Evolutionary conservation across 2,113 vertebrate genomes (phyloP), one percentile per base, ranked within the genome.

Genomic region (Lichenostomus cassidix): DNA sequence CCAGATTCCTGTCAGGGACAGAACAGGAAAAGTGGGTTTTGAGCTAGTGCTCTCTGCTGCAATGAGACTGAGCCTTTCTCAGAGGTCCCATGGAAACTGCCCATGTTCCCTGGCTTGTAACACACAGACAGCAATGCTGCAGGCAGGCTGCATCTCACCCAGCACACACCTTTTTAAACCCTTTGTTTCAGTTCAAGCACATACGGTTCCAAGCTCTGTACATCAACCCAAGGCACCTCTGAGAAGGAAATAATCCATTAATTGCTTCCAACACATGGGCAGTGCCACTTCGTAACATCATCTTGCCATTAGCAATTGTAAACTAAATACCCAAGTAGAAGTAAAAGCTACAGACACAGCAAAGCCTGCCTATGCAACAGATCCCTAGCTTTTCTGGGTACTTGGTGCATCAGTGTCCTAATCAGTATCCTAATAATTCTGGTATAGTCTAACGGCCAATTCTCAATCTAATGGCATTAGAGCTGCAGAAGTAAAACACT

Each of bases 61-160:
- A 0, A 15, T 12, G 42, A 85, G 33, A 10, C n/a, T 15, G 37
- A 93, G 74, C 42, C 39, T 31, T 76, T 76, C 60, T 20, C 62
- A 55, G 56, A 59, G 37, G 15, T 74, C 33, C 41, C 15, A 3
- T 13, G 11, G 46, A 84, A 82, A 31, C 5, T 42, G 4, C 10
- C 29, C 23, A 0, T 6, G 22, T 22, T 56, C 24, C 49, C n/a
- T 33, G 50, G 15, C 20, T 22, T 27, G 0, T 16, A 35, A 55
- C 33, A 15, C 20, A 1, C 47, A 58, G 35, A 19, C 58, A 23
- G 33, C 47, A 50, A 10, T 10, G 59, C 71, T 58, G 49, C 23
- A 42, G 50, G 49, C 41, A 21, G 24, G 15, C 19, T 12, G 27
- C 41, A 3, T 27, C 59, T n/a, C 22, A 55, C 29, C 62, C 58